A percentile compares a stretch with the other conserved stretches of the same genome.
Conservation (phyloP, 2,113 vertebrate genomes). For the Cricetomys ansorgei region DNA sequence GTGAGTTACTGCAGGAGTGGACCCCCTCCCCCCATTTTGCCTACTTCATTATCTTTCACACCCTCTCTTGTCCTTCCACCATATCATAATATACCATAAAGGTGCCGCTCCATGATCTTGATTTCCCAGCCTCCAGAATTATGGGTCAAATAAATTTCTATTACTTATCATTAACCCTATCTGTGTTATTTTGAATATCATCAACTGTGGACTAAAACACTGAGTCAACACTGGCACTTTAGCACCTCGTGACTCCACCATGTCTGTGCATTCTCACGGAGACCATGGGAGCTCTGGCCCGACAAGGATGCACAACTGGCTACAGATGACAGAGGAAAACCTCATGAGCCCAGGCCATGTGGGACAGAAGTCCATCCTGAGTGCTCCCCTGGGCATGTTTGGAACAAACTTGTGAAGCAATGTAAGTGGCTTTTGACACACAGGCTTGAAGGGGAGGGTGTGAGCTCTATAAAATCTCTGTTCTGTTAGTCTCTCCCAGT, state of each 20-base stretch:
- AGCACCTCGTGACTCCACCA: background rate
- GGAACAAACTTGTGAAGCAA: background rate
- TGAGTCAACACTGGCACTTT: background rate
- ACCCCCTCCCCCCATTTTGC: rapidly evolving
- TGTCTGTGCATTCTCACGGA: background rate
- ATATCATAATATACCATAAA: background rate
- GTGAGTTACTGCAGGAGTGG: background rate
- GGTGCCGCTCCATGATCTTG: background rate
- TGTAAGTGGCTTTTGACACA: background rate
- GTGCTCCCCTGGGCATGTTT: background rate
- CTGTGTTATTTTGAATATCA: background rate
- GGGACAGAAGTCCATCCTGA: background rate
- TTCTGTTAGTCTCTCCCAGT: background rate
- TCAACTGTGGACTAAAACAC: background rate
- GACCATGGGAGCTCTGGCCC: rapidly evolving
- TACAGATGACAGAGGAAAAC: background rate
- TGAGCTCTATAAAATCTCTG: background rate
- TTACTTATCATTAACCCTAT: background rate
- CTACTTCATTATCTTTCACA: background rate
- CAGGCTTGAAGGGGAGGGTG: background rate
- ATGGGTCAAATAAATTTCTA: background rate
- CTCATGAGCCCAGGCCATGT: background rate
- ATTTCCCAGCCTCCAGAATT: background rate
- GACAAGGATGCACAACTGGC: background rate
- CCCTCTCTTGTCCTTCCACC: background rate